These are phyloP conservation scores for Amblyjoppa proteus DNA, from an alignment of 2,888 invertebrate species.

Conservation along the genomic window DNA sequence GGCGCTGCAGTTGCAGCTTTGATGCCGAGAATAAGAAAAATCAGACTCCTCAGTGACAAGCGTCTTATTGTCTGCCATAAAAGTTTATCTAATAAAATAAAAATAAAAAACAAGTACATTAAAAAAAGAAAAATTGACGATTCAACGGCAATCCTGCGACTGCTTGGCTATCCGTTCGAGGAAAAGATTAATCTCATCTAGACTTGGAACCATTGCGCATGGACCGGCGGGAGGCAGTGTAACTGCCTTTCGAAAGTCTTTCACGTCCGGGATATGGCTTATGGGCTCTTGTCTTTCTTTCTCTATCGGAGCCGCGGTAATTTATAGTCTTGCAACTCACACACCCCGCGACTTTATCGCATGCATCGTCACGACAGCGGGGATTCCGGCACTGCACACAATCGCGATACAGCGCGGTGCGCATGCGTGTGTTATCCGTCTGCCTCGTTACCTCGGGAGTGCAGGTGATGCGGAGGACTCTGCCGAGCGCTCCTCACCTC, in stretches of 20 bases:
- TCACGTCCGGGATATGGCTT: constrained; percentile 24
- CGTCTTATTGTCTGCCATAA: background rate
- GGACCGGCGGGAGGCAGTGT: background rate
- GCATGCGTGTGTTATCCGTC: background rate
- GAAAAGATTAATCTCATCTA: constrained; percentile 7
- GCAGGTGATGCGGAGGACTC: background rate
- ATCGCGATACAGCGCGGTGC: background rate
- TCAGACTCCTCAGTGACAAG: background rate
- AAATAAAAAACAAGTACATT: background rate
- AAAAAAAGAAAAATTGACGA: background rate
- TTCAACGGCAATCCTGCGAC: background rate
- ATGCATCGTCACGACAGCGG: background rate
- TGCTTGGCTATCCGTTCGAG: background rate
- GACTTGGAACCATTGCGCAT: background rate
- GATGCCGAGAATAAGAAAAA: background rate
- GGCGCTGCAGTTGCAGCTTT: background rate
- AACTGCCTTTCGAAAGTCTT: constrained; percentile 18
- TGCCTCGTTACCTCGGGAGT: too few species aligned
- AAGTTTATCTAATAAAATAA: background rate
- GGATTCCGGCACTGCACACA: background rate
- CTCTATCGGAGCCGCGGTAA: constrained; percentile 6
- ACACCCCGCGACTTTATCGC: background rate
- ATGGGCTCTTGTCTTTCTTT: constrained; percentile 20
- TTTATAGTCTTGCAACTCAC: background rate
- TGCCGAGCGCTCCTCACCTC: background rate